Base-by-base conservation (phyloP, 2,113 vertebrate species). In the Podarcis raffonei region DNA sequence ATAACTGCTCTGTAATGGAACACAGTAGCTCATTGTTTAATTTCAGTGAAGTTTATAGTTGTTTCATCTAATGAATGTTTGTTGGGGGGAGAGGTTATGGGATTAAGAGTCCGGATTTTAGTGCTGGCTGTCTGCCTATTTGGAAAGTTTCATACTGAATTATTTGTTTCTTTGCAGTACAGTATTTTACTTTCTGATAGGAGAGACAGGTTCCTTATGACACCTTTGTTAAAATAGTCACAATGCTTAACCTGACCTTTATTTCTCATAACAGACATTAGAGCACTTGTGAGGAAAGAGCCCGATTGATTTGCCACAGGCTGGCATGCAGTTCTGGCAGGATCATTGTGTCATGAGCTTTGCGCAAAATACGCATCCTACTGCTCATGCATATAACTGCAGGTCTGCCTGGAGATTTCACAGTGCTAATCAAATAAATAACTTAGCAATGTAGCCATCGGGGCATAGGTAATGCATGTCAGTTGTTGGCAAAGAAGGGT, bases 1-100 rank as follows among this genome's bases (percentile, higher is more conserved):
- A 35, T 35, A 84, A 74, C 18, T 66, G 62, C 37, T 32, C 18
- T 78, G 39, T 65, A 59, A 18, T 12, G 18, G 59, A 32, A 48
- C 32, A 86, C 85, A 78, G 85, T 78, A 22, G 16, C 23, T 27
- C 74, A 68, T 68, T 86, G 85, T 86, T 86, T 68, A 37, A 13
- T 78, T 68, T 86, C 75, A 78, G 30, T 32, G 37, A 48, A 35
- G 75, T 48, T 68, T 86, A n/a, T 77, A n/a, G 25, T 68, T 68
- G 84, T 86, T 86, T 77, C 74, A 18, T 65, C 57, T 22, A 30
- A 35, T 42, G 32, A 66, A 42, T 66, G 35, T n/a, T 13, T 48
- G 9, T 3, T 1, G 4, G 9, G 35, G 74, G 6, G 74, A 35
- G 35, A 66, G 18, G 27, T 48, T 78, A 48, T 48, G 75, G 59